Base-by-base conservation (phyloP, 2,797 vertebrate species). In the Nasua narica region DNA sequence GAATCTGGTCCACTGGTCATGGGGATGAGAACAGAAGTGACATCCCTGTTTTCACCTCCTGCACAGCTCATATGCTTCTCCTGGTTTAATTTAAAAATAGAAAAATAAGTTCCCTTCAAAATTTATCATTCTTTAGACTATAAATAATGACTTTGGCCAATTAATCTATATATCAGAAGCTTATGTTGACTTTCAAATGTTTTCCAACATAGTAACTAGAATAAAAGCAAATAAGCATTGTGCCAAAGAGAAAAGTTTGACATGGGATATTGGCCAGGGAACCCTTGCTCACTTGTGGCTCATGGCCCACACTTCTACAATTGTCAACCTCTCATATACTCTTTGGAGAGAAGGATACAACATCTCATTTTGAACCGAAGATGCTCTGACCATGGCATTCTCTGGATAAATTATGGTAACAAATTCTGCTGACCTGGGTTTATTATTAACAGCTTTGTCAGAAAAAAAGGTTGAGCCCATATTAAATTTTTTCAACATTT, bases 91-190 rank as follows among this genome's bases (percentile, higher is more conserved):
- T 88, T 87, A 91, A 96, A 93, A 35, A 48, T 23, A 40, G 0
- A 60, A 93, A 92, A 86, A 46, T 62, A 90, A 90, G 67, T 12
- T 91, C 62, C 25, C 50, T 94, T 12, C 4, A 87, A 95, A 95
- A 60, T 43, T 0, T 56, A 35, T 76, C 52, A 23, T 60, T 70
- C 29, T 87, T 18, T 77, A 32, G 70, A 70, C 40, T 40, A 18
- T 72, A 58, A 78, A 58, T n/a, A 52, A 91, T 29, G 56, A 58
- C 2, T 35, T 40, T 52, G 74, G 19, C 19, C 21, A 87, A 60
- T 92, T 56, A 69, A 56, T 79, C 15, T 52, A 60, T 25, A 11
- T 35, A 9, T 52, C 4, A 29, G 54, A 96, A 78, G 52, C 27
- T 90, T 77, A 40, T 5, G 1, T 23, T 72, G 32, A 72, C 32